Evolutionary conservation across 1,140 invertebrate genomes (phyloP).

Genomic region (Rhopalosiphum padi): DNA sequence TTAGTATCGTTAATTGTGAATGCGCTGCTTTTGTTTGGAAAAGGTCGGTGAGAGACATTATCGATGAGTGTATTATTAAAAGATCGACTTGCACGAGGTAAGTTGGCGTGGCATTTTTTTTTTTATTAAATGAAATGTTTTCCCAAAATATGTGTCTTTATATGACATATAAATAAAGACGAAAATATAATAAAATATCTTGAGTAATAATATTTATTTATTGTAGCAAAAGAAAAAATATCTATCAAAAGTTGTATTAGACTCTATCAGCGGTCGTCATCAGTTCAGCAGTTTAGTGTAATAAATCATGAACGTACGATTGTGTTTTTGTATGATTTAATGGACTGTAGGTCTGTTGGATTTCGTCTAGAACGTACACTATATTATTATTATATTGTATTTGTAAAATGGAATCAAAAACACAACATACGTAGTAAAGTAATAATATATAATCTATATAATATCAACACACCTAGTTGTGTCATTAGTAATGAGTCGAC

Average conservation of each 20-base stretch:
- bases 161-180: no score
- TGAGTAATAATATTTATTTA: neutral
- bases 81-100: neutral
- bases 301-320: no score
- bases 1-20: no score
- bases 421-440: neutral
- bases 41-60: no score
- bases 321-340: neutral
- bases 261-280: neutral
- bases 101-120: no score
- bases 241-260: neutral
- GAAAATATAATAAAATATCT: neutral
- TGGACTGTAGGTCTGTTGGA: neutral
- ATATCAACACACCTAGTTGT: neutral
- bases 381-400: neutral
- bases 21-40: no score
- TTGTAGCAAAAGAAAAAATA: neutral
- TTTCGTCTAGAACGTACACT: neutral
- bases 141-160: no score
- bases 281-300: no score
- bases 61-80: neutral
- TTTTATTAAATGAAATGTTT: no score
- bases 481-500: neutral
- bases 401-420: neutral
- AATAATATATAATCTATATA: slow-evolving; percentile 3